A percentile compares a stretch with the other conserved stretches of the same genome.
Conservation (phyloP, 1,140 invertebrate species). For the Diachasmimorpha longicaudata region DNA sequence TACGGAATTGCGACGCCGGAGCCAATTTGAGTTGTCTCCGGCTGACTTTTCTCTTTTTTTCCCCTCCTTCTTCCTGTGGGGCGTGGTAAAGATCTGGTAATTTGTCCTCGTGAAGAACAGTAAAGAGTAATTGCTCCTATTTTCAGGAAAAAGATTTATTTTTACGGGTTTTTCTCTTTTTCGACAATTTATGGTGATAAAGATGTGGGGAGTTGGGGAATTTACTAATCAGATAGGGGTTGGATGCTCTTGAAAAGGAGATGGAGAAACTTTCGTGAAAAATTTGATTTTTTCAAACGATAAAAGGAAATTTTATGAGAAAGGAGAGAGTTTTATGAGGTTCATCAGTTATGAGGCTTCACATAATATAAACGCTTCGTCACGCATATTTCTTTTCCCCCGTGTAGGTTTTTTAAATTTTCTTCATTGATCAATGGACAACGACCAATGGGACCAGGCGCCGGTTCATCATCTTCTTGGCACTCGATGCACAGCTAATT, state of each 20-base stretch:
- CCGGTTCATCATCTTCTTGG: no score
- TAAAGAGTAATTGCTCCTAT: slow-evolving; percentile 25
- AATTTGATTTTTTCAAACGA: background rate
- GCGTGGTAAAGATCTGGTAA: slow-evolving; percentile 5
- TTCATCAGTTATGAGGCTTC: no score
- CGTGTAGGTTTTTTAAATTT: no score
- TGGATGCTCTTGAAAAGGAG: background rate
- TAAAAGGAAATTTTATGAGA: background rate
- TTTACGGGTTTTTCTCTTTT: background rate
- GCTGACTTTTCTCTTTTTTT: background rate
- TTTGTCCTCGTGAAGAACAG: slow-evolving; percentile 18
- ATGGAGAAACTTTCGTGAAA: background rate
- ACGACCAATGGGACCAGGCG: no score
- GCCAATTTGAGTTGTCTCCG: background rate
- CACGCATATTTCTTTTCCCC: no score
- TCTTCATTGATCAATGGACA: no score
- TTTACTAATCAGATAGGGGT: background rate
- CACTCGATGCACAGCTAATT: no score
- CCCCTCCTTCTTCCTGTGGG: background rate
- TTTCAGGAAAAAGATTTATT: slow-evolving; percentile 19
- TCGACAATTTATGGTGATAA: background rate
- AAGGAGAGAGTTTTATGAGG: background rate
- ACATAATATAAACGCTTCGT: no score
- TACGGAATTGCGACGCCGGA: background rate
- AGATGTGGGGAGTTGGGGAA: background rate